phyloP scores from a whole-genome alignment of 53 echinoderm and acorn worm species.

The Echinarachnius parma region DNA sequence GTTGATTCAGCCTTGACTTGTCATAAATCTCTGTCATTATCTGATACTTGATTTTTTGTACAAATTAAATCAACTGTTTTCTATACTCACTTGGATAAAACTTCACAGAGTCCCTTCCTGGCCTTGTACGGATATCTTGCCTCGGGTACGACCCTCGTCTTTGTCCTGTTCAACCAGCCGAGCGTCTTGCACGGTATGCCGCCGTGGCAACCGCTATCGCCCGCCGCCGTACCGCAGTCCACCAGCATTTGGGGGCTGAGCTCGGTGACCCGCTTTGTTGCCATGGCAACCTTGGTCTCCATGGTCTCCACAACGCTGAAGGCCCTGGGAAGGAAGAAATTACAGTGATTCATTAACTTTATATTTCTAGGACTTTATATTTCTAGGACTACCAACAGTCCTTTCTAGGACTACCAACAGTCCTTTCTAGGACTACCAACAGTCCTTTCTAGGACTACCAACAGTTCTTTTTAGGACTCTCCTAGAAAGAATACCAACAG shows the following conservation, averaged over 20 bases:
- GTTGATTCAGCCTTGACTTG: no score
- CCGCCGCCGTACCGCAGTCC: constrained; percentile 60
- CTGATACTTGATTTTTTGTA: no score
- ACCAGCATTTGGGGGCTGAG: constrained; percentile 83
- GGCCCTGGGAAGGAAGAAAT: constrained; percentile 57
- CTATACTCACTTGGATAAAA: constrained; percentile 36
- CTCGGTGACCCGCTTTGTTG: constrained; percentile 50
- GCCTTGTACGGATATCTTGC: constrained; percentile 69
- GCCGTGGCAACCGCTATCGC: constrained; percentile 69
- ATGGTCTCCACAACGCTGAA: constrained; percentile 83
- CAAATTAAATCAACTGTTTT: no score
- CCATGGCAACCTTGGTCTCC: constrained; percentile 75
- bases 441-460: no score
- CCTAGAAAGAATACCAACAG: no score
- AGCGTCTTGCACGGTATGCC: constrained; percentile 65
- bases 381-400: no score
- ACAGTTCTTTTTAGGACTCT: no score
- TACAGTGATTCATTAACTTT: neutral
- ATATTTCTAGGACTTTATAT: neutral
- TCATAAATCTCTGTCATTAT: no score
- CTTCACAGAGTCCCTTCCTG: constrained; percentile 47
- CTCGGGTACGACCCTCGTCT: constrained; percentile 51
- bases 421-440: no score
- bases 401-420: no score
- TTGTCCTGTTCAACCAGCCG: constrained; percentile 64